Percentiles rank a stretch among this genome's conserved stretches.
Evolutionary conservation across 1,140 invertebrate species (phyloP).

Genomic region (Leptinotarsa defecta): DNA sequence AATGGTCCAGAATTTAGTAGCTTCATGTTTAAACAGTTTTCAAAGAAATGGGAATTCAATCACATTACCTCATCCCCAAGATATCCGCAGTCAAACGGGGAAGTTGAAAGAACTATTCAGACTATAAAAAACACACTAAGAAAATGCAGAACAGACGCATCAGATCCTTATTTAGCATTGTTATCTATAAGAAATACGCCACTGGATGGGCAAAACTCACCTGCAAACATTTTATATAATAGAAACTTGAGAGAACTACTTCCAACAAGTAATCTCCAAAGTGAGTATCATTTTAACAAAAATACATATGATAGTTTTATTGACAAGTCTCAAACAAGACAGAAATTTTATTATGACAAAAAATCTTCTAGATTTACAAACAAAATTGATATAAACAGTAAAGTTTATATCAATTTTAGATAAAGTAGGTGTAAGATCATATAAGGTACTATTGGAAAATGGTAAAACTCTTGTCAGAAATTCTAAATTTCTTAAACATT

Average conservation of each 20-base stretch:
- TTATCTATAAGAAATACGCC: no score
- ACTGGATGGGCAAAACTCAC: no score
- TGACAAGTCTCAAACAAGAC: no score
- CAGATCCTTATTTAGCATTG: no score
- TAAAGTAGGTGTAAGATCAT: neutral
- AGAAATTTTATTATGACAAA: neutral
- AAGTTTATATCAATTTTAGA: neutral
- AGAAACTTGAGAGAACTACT: no score
- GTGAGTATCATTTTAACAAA: neutral
- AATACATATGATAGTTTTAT: neutral
- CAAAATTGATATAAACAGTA: neutral
- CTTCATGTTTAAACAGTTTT: slow-evolving; percentile 7
- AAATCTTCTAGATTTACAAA: neutral
- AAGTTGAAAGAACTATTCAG: neutral
- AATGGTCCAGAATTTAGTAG: slow-evolving; percentile 54
- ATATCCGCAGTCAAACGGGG: neutral
- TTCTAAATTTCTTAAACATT: no score
- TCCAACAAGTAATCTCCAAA: no score
- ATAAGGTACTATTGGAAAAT: neutral
- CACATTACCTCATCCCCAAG: neutral
- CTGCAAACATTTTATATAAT: no score
- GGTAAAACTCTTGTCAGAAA: no score
- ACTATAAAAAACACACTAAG: neutral
- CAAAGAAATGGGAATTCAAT: neutral
- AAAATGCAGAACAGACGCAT: no score